Evolutionary conservation across 2,888 invertebrate genomes (phyloP), one percentile per base, ranked within the genome.

Genomic region (Toxonevra muliebris): DNA sequence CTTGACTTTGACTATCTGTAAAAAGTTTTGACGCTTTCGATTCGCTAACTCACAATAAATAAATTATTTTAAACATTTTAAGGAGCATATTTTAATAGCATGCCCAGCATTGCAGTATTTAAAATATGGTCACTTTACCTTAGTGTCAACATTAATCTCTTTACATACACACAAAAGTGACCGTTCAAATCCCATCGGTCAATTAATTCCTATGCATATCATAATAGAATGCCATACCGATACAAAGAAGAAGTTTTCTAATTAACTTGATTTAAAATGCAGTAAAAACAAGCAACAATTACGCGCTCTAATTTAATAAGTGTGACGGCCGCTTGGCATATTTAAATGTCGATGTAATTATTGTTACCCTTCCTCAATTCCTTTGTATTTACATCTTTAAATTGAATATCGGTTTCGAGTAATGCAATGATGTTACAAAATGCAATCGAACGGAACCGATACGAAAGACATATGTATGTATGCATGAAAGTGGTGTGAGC

Each of bases 221-320:
- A 15, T 48, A 10, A 15, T 5, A 1, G 48, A 15, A 13, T 15
- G 48, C 5, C 48, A 13, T 15, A 63, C 13, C 7, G 55, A 19
- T 17, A 62, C 40, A 2, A 3, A 17, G 40, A 63, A 30, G 58
- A 42, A 15, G 40, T 50, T 63, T 67, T 67, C 52, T 7, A 67
- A 68, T 68, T 58, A 63, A 63, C 53, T 59, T 68, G 17, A 52
- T 68, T 58, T 63, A 63, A 63, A 68, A 63, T 68, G 53, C n/a
- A 63, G 30, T 45, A 40, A 20, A 63, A 63, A 63, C 63, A 68
- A 68, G 59, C 54, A 63, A 48, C 53, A 68, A 68, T 68, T 63
- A 68, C 30, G 30, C 30, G 30, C 30, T 30, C 30, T 30, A 30
- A 53, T 63, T 63, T 63, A 68, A 68, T 68, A 43, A 59, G 42